Conservation (phyloP, 1,140 invertebrate species). For the Zaprionus nigranus region DNA sequence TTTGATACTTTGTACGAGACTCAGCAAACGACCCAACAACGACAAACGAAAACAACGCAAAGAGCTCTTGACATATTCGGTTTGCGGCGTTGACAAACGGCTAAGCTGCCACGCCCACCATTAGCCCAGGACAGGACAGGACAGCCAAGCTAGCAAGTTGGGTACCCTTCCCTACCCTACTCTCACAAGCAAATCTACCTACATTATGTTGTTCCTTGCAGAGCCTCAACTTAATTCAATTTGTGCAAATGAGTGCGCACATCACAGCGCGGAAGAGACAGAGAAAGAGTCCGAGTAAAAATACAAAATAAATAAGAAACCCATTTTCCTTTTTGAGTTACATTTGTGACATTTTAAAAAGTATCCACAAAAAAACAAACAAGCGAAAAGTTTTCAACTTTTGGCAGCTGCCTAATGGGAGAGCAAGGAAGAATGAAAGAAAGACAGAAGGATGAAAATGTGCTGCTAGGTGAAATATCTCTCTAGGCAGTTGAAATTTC, state of each 20-base stretch:
- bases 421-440: not conserved
- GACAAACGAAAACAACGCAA: not conserved
- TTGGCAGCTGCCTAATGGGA: not conserved
- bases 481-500: not conserved
- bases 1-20: constrained; percentile 52
- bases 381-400: not conserved
- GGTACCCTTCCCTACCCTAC: not conserved
- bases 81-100: constrained; percentile 22
- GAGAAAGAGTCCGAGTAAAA: constrained; percentile 1
- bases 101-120: constrained; percentile 42
- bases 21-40: constrained; percentile 26
- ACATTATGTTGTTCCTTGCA: constrained; percentile 55
- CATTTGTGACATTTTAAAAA: constrained; percentile 9
- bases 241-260: constrained; percentile 71
- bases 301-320: constrained; percentile 1
- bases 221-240: constrained; percentile 72
- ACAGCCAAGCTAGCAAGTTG: not conserved
- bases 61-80: constrained; percentile 35
- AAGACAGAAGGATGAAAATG: no score
- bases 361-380: not conserved
- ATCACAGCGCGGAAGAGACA: constrained; percentile 11
- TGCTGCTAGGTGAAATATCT: not conserved
- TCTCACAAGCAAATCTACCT: constrained; percentile 29
- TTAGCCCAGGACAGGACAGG: not conserved
- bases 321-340: constrained; percentile 10